Base-by-base conservation (phyloP, 1,140 invertebrate species). In the Chionoecetes opilio region DNA sequence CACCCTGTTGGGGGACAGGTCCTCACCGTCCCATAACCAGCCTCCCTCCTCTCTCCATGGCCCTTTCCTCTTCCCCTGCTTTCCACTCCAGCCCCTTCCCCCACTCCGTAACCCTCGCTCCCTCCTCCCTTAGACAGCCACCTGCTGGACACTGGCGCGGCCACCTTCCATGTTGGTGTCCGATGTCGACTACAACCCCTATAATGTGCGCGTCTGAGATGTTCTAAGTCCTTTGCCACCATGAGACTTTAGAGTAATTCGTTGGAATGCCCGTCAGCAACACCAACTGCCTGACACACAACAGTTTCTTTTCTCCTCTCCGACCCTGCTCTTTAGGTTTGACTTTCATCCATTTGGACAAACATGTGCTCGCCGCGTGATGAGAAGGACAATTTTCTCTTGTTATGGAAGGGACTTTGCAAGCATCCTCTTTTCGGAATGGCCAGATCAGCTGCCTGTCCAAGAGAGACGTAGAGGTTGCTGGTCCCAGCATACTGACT, bases 361-460 rank as follows among this genome's bases (percentile, higher is more conserved):
- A 38, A 82, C 41, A 41, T 88, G 93, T 93, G 86, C 85, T 93
- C 86, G 41, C 31, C 53, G 5, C 11, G 85, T 38, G 93, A 93
- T 89, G 86, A 93, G 32, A 29, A 86, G 29, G 84, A 93, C n/a
- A 21, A 84, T 85, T 88, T 94, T 94, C 88, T 91, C 63, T 84
- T 87, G 93, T 38, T 88, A 94, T 91, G 91, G 17, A 53, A 75
- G 34, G 37, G 87, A 75, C 9, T 21, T 37, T 14, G 85, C n/a
- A 75, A 75, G 21, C 63, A 0, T 84, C 32, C 32, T 38, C 37
- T 34, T 29, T 26, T 87, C 11, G 32, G 34, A 34, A 38, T 17
- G 31, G 75, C 53, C 93, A 93, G 93, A 93, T 93, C 85, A 82
- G 86, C 93, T 93, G 85, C 34, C 31, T 87, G 93, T 88, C 93